Base-by-base conservation (phyloP, 2,797 vertebrate genomes). In the Acanthis flammea region DNA sequence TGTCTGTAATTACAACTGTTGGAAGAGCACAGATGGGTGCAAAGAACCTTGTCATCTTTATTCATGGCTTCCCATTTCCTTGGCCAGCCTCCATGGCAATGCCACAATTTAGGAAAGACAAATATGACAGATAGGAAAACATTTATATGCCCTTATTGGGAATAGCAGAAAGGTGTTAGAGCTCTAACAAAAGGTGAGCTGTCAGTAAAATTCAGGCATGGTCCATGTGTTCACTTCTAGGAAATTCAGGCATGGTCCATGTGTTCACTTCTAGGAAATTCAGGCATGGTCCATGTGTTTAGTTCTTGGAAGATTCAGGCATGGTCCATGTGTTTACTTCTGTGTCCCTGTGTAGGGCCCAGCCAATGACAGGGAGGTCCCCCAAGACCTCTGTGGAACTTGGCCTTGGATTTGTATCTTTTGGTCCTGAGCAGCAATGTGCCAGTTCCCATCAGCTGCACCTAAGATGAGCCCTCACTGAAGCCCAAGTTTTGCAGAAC, bases 21-120 rank as follows among this genome's bases (percentile, higher is more conserved):
- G 84, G 86, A 74, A 78, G 89, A 91, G 86, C 89, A 85, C 80
- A 96, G 94, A 92, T 95, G 86, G 93, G 75, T 87, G 86, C 61
- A 92, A 74, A 72, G 83, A 80, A 31, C 3, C 6, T 65, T 93
- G 68, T 86, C 53, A 7, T 73, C 78, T 80, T 92, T 89, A 92
- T 91, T 93, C 80, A 89, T 92, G 76, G 87, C 78, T 97, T 96
- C 77, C 73, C 44, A 12, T 89, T 89, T 88, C 67, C 76, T 93
- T 91, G 91, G 92, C 89, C 44, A 53, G 84, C 72, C 76, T 94
- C 81, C 78, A 54, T 14, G 82, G 65, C 25, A 23, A 74, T 80
- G 80, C 68, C 71, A 77, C 80, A 39, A 3, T 89, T 95, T 93
- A 79, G 78, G 75, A 71, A 93, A 89, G 91, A 80, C 51, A 88